A percentile compares a stretch with the other conserved stretches of the same genome.
Conservation (phyloP, 2,888 invertebrate genomes). For the Alentia gelatinosa region DNA sequence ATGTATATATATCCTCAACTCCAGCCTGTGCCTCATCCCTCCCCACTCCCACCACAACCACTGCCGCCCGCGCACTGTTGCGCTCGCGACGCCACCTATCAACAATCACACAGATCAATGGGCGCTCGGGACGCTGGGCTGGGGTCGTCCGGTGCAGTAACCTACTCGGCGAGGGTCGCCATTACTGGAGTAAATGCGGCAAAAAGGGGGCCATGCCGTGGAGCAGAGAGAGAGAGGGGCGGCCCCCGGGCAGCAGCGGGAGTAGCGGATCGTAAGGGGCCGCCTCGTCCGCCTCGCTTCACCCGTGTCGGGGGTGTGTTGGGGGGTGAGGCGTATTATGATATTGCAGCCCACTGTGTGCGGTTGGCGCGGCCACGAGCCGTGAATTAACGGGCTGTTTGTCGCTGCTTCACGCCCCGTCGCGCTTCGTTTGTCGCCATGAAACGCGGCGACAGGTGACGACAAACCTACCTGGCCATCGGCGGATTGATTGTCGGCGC, state of each 20-base stretch:
- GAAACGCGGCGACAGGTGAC: not conserved
- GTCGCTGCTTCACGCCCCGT: not conserved
- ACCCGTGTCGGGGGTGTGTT: not conserved
- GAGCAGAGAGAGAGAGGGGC: not conserved
- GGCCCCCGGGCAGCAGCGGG: too few species aligned
- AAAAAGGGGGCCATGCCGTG: not conserved
- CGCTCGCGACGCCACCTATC: not conserved
- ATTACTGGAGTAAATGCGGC: not conserved
- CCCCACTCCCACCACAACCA: too few species aligned
- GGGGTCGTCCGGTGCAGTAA: not conserved
- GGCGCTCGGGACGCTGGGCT: not conserved
- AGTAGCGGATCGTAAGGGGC: too few species aligned
- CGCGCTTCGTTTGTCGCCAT: not conserved
- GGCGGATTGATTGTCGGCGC: not conserved
- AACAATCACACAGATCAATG: not conserved
- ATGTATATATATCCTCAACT: too few species aligned
- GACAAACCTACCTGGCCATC: not conserved
- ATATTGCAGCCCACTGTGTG: not conserved
- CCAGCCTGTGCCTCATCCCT: too few species aligned
- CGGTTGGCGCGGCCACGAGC: not conserved
- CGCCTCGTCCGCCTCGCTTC: not conserved
- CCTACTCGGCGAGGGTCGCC: not conserved
- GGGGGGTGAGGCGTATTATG: not conserved
- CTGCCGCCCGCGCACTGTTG: not conserved
- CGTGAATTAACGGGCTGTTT: not conserved